phyloP scores from a whole-genome alignment of 2,113 vertebrate species.

The Alouatta palliata region DNA sequence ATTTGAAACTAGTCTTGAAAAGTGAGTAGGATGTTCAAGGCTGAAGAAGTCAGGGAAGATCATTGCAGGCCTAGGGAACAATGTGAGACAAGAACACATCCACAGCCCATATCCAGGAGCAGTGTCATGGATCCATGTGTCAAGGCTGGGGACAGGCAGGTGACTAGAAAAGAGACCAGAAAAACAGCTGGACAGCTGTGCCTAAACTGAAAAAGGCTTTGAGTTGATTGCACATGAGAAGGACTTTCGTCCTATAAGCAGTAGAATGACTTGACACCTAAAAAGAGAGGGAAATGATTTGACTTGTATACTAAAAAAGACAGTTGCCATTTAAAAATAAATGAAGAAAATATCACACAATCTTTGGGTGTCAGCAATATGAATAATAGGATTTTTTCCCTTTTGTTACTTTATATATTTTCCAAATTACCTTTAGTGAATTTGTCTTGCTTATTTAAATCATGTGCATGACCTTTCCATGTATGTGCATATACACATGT shows the following conservation, averaged over 20 bases:
- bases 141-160: background rate
- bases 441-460: slow-evolving; percentile 4
- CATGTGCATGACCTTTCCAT: background rate
- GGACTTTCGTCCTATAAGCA: background rate
- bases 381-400: background rate
- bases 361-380: background rate
- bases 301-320: background rate
- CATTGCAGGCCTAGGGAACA: background rate
- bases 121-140: no score
- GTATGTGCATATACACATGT: background rate
- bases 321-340: background rate
- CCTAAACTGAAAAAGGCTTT: background rate
- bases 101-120: background rate
- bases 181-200: background rate
- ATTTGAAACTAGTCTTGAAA: background rate
- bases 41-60: background rate
- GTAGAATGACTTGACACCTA: background rate
- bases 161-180: background rate
- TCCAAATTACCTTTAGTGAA: background rate
- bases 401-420: background rate
- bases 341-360: background rate
- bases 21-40: background rate
- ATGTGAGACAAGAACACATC: background rate
- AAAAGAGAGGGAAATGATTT: background rate
- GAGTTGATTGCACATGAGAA: background rate